These are phyloP conservation scores for Sminthurinus signatus DNA, from an alignment of 1,140 invertebrate species.

Conservation along the genomic window DNA sequence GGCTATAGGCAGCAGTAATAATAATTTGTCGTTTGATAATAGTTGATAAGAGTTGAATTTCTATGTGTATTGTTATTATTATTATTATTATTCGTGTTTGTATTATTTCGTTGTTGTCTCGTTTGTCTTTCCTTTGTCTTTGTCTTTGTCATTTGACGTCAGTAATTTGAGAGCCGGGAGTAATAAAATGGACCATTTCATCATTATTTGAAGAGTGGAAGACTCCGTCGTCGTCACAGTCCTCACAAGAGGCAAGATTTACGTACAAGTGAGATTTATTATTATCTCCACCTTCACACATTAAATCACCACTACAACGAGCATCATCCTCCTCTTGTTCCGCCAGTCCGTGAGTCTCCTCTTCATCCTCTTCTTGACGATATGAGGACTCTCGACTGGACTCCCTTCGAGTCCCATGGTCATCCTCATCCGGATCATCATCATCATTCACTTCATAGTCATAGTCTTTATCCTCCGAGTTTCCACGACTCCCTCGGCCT, in stretches of 20 bases:
- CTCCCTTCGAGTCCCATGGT: not conserved
- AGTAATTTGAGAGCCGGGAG: slow-evolving; percentile 9
- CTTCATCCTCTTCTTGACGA: not conserved
- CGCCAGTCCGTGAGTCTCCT: not conserved
- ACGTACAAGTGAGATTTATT: slow-evolving; percentile 1
- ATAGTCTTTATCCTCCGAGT: not conserved
- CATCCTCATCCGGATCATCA: not conserved
- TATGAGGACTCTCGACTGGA: not conserved
- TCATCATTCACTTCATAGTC: not conserved
- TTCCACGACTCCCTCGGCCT: not conserved
- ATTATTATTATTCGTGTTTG: no score
- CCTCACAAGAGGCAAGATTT: not conserved
- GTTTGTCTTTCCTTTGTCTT: no score
- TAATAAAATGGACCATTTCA: slow-evolving; percentile 6
- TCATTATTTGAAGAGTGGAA: slow-evolving; percentile 11
- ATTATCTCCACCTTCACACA: not conserved
- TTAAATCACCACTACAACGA: not conserved
- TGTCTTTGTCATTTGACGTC: slow-evolving; percentile 5
- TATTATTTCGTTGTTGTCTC: no score
- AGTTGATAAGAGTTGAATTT: no score
- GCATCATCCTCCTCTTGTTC: not conserved
- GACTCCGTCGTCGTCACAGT: not conserved
- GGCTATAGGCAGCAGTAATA: no score
- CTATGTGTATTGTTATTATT: no score
- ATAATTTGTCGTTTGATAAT: no score